Evolutionary conservation across 2,113 vertebrate species (phyloP).

Genomic region (Mesoclemmys tuberculata): DNA sequence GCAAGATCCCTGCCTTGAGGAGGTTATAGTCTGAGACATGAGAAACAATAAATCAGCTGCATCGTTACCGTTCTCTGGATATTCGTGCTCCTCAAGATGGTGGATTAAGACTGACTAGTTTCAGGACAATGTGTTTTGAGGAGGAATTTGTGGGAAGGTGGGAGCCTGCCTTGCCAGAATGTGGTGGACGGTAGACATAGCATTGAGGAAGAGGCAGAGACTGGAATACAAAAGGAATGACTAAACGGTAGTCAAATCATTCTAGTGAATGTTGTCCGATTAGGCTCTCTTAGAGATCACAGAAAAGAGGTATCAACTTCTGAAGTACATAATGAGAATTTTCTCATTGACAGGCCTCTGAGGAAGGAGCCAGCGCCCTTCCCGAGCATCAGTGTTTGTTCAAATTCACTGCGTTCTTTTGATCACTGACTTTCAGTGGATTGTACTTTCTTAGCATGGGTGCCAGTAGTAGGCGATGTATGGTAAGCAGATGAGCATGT

Average conservation of each 20-base stretch:
- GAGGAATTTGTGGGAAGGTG: not conserved
- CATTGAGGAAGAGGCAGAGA: not conserved
- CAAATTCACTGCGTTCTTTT: not conserved
- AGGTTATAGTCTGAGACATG: not conserved
- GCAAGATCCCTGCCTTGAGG: not conserved
- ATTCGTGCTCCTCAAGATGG: not conserved
- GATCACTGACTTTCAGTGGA: not conserved
- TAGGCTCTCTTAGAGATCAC: not conserved
- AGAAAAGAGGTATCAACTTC: not conserved
- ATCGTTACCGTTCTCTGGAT: not conserved
- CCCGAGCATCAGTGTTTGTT: not conserved
- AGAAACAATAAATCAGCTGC: not conserved
- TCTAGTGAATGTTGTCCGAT: not conserved
- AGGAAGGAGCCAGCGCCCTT: not conserved
- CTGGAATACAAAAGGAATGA: not conserved
- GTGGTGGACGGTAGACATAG: not conserved
- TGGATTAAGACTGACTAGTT: not conserved
- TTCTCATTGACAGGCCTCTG: not conserved
- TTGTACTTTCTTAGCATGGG: not conserved
- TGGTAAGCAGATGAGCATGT: not conserved
- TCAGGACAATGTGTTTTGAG: not conserved
- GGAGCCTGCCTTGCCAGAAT: constrained; percentile 28
- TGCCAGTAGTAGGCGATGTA: not conserved
- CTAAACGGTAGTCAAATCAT: not conserved
- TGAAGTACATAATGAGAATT: not conserved